Evolutionary conservation across 2,113 vertebrate species (phyloP).

Genomic region (Numida meleagris): DNA sequence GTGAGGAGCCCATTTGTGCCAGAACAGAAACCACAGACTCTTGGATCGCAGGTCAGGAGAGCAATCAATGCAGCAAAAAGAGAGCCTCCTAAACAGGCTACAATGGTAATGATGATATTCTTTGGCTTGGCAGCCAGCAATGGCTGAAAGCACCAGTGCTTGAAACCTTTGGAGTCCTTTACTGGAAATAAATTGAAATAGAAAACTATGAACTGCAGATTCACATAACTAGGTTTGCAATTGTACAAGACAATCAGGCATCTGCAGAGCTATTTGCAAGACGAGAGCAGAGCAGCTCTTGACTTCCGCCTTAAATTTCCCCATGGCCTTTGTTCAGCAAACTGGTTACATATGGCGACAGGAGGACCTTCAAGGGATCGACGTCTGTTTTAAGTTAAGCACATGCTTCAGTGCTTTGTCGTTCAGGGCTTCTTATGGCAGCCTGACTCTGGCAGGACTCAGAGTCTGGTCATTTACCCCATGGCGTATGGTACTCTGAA

Average conservation of each 20-base stretch:
- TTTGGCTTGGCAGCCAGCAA: not conserved
- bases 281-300: not conserved
- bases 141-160: not conserved
- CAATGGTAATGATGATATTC: not conserved
- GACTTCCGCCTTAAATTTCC: constrained; percentile 26
- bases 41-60: not conserved
- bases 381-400: not conserved
- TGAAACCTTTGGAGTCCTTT: not conserved
- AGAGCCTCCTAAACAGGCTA: not conserved
- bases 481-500: not conserved
- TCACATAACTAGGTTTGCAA: not conserved
- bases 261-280: constrained; percentile 22
- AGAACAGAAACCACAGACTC: constrained; percentile 24
- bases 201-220: not conserved
- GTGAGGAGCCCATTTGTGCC: not conserved
- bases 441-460: not conserved
- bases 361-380: not conserved
- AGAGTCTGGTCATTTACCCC: not conserved
- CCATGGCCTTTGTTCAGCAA: not conserved
- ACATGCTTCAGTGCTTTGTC: not conserved
- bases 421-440: not conserved
- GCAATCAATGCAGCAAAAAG: not conserved
- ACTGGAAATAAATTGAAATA: not conserved
- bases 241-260: not conserved
- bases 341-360: not conserved